Conservation (phyloP, 2,797 vertebrate species). For the Spheniscus humboldti region DNA sequence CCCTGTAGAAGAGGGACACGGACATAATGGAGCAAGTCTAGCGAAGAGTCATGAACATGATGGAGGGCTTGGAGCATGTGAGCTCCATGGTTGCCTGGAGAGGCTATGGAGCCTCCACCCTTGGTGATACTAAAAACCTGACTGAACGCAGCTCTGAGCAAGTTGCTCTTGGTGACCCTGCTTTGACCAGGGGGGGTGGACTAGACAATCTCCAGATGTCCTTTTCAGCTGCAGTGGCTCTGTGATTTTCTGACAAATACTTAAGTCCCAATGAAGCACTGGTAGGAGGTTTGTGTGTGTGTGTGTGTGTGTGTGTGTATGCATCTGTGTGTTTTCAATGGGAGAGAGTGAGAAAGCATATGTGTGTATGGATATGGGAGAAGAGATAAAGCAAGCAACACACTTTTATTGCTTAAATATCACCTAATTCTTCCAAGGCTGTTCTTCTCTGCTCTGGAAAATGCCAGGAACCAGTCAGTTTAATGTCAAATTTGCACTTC, state of each 20-base stretch:
- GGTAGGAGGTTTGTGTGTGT: not conserved
- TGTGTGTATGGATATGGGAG: not conserved
- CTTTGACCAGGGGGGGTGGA: not conserved
- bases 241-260: not conserved
- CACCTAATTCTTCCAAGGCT: not conserved
- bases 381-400: not conserved
- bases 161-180: not conserved
- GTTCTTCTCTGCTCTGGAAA: not conserved
- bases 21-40: not conserved
- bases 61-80: not conserved
- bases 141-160: not conserved
- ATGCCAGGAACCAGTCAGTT: not conserved
- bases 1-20: not conserved
- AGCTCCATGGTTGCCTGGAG: not conserved
- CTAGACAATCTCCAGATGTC: not conserved
- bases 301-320: not conserved
- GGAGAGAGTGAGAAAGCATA: not conserved
- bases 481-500: conserved; percentile 1
- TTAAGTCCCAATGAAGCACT: not conserved
- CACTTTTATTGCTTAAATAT: not conserved
- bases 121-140: not conserved
- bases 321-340: not conserved
- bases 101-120: not conserved
- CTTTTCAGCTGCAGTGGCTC: not conserved
- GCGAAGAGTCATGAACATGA: fast-evolving